Evolutionary conservation across 2,888 invertebrate genomes (phyloP), one percentile per base, ranked within the genome.

Genomic region (Osmoderma eremita): DNA sequence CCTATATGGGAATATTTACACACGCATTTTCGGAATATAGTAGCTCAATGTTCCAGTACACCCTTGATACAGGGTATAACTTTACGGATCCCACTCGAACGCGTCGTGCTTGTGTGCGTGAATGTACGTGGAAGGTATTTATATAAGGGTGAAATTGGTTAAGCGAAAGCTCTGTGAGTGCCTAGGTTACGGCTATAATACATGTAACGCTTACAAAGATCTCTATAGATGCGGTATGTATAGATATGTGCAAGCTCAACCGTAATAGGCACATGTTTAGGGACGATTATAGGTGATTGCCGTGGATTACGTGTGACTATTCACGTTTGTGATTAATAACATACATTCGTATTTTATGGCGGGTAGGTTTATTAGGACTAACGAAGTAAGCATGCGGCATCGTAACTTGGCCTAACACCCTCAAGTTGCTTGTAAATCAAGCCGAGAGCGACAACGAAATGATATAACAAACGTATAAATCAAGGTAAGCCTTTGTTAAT

Each of bases 271-370:
- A 3, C 24, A 49, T 49, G 56, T 54, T 56, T 49, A 65, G 56
- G 13, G 39, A 17, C 39, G 58, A 65, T 58, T 65, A 65, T 24
- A 22, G 17, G 38, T 48, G 65, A 54, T 65, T 65, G 56, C 38
- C 48, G 20, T 15, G 48, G 36, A 54, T 56, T 65, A 56, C 39
- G 38, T 49, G 13, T 45, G 58, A 38, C 58, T 65, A 49, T 65
- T 38, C 65, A 38, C 20, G 38, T 58, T 56, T 22, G 48, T 58
- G 48, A 56, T 65, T 49, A 65, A 65, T 65, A 65, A 48, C 45
- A 24, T 48, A 56, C 56, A 65, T 56, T 49, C 48, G 38, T 56
- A 65, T 58, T 65, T 48, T 22, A 48, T 22, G 48, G 49, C 45
- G 18, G 38, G 22, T 38, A 2, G 36, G 39, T 63, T 50, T 63